Base-by-base conservation (phyloP, 2,888 invertebrate species). In the Caenorhabditis sp. region DNA sequence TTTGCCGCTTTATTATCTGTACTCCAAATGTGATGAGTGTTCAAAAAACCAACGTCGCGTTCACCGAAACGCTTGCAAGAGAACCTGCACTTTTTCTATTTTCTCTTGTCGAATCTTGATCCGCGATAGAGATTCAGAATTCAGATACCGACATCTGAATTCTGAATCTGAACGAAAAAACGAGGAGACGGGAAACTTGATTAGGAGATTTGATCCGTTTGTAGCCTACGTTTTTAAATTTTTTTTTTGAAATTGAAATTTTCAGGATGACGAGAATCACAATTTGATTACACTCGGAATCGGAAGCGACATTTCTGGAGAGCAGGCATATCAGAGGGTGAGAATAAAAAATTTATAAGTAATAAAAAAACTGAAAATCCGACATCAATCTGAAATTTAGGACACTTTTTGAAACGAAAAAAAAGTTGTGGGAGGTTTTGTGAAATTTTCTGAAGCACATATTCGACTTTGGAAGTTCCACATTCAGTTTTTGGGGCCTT, bases 251-350 rank as follows among this genome's bases (percentile, higher is more conserved):
- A 51, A 24, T 22, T 19, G 38, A 59, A 31, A 61, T 2, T 63
- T 63, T 24, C 63, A 63, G 63, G 44, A 63, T 14, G 63, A 63
- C 10, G 44, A 63, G n/a, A 63, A 63, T 44, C 44, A 63, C 26
- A 68, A 68, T 8, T 22, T 80, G 14, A 58, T 80, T 4, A 80
- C 80, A 2, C 28, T 80, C 26, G 80, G 80, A 38, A 68, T 80
- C 22, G 80, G 80, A 19, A 66, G 68, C 14, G 74, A 74, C 22
- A 74, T 68, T 1, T 3, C 22, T 28, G 80, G 56, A 59, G 80
- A 80, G 69, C 41, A 69, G 16, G 24, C 31, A 6, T 51, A 49
- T 51, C 35, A 22, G n/a, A 49, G 19, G 31, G 64, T 64, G 44
- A 58, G 35, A 22, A 2, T 14, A 54, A 5, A 6, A 7, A 31